These are phyloP conservation scores for Ormyrus nitidulus DNA, from an alignment of 2,888 invertebrate species.

Conservation along the genomic window DNA sequence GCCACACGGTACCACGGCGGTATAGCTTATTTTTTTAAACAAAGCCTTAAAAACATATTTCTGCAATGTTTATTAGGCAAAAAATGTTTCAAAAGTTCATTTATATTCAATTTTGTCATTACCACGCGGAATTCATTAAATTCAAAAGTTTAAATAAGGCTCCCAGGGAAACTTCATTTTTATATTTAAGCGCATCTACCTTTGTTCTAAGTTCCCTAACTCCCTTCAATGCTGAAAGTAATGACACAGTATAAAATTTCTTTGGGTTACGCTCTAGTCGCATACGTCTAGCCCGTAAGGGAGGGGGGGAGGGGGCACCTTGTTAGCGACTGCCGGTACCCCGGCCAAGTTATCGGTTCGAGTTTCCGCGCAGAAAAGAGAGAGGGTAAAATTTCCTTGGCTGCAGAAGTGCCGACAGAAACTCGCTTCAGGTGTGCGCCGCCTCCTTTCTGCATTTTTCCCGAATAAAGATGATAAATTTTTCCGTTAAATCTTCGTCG, in stretches of 20 bases:
- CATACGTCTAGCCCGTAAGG: background rate
- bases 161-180: too few species aligned
- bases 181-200: too few species aligned
- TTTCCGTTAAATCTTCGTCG: background rate
- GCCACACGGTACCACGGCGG: too few species aligned
- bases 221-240: slow-evolving; percentile 26
- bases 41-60: too few species aligned
- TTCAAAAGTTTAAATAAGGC: too few species aligned
- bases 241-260: slow-evolving; percentile 63
- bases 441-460: slow-evolving; percentile 14
- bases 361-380: slow-evolving; percentile 28
- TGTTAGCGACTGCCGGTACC: slow-evolving; percentile 44
- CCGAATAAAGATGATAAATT: slow-evolving; percentile 49
- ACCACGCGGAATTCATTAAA: too few species aligned
- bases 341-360: slow-evolving; percentile 42
- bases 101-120: too few species aligned
- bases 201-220: slow-evolving; percentile 7
- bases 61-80: too few species aligned
- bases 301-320: background rate
- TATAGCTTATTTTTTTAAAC: too few species aligned
- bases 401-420: background rate
- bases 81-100: too few species aligned
- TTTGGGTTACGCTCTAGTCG: slow-evolving; percentile 48
- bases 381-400: slow-evolving; percentile 24
- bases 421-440: slow-evolving; percentile 36